A percentile compares a stretch with the other conserved stretches of the same genome.
phyloP scores from a whole-genome alignment of 35 echinoderm and acorn worm genomes.

The Apostichopus japonicus region DNA sequence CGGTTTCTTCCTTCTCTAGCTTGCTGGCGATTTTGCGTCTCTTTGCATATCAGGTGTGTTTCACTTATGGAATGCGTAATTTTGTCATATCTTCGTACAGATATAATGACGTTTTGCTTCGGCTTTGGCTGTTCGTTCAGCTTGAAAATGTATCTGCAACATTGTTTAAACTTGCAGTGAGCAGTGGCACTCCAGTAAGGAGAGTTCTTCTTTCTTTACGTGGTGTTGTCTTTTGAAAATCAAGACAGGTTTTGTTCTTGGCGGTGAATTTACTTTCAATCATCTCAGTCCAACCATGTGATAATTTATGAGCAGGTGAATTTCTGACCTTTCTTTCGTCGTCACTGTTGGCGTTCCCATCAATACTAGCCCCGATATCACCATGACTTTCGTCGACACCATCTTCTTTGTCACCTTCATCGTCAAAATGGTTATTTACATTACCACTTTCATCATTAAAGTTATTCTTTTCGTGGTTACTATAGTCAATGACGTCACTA shows the following conservation, averaged over 20 bases:
- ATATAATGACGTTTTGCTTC: background rate
- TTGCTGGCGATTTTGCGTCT: background rate
- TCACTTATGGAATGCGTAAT: background rate
- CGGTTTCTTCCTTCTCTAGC: background rate
- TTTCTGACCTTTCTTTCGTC: background rate
- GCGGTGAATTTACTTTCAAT: background rate
- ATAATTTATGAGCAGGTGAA: background rate
- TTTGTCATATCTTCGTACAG: background rate
- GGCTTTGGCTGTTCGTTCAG: background rate
- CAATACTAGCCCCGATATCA: too few species aligned
- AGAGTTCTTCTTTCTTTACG: background rate
- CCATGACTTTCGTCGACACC: too few species aligned
- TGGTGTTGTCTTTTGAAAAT: constrained; percentile 5
- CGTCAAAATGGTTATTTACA: too few species aligned
- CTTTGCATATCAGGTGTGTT: background rate
- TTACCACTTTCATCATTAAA: too few species aligned
- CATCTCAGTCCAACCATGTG: background rate
- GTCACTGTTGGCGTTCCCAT: too few species aligned
- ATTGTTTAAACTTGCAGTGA: background rate
- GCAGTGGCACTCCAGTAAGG: background rate
- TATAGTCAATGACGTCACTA: too few species aligned
- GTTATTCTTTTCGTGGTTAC: too few species aligned
- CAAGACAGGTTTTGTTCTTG: background rate
- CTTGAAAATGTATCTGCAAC: background rate
- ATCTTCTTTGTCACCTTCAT: too few species aligned